Conservation (phyloP, 1,140 invertebrate species). For the Solen grandis region DNA sequence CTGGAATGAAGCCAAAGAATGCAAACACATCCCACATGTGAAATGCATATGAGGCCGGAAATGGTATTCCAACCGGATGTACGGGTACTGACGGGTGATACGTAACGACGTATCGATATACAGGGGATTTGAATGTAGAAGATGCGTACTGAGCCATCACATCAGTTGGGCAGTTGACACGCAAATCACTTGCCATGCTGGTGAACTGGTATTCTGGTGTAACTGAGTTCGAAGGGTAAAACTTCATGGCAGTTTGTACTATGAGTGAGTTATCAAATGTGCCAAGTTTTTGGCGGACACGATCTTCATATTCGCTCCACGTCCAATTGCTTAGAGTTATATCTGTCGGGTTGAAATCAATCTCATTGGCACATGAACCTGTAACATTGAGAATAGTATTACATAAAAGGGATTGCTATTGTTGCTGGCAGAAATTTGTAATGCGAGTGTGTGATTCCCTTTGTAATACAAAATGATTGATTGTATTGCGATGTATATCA, state of each 20-base stretch:
- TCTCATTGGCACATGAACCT: constrained; percentile 64
- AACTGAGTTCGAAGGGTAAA: constrained; percentile 58
- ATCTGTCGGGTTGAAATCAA: constrained; percentile 54
- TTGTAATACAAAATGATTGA: background rate
- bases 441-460: background rate
- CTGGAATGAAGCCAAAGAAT: constrained; percentile 67
- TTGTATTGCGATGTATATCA: too few relatives aligned
- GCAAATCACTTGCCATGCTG: constrained; percentile 61
- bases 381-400: background rate
- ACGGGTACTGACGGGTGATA: constrained; percentile 60
- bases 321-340: constrained; percentile 61
- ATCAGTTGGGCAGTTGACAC: constrained; percentile 62
- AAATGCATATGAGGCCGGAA: constrained; percentile 60
- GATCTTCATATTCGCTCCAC: constrained; percentile 61
- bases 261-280: constrained; percentile 57
- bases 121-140: constrained; percentile 53
- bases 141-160: constrained; percentile 46
- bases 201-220: constrained; percentile 64
- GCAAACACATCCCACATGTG: constrained; percentile 70
- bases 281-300: constrained; percentile 54
- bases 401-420: background rate
- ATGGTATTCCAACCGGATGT: constrained; percentile 55
- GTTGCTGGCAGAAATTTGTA: background rate
- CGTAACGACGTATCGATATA: constrained; percentile 66
- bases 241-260: constrained; percentile 44